A percentile compares a stretch with the other conserved stretches of the same genome.
Conservation (phyloP, 2,888 invertebrate species). For the Hanleya hanleyi region DNA sequence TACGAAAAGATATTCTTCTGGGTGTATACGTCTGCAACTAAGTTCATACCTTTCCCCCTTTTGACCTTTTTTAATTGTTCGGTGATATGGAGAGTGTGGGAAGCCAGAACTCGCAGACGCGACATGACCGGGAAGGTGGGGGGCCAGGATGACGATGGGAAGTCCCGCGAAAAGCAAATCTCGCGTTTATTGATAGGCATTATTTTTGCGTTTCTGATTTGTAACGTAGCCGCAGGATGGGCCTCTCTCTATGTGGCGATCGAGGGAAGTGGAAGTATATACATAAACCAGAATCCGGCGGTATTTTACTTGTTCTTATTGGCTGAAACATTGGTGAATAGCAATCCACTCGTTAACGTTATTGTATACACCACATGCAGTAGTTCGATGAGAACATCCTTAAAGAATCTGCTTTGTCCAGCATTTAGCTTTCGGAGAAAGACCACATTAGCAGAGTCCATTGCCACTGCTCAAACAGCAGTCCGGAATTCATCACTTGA, state of each 20-base stretch:
- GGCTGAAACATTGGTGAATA: not conserved
- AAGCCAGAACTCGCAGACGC: not conserved
- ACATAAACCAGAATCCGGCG: not conserved
- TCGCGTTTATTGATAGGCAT: not conserved
- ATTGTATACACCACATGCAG: not conserved
- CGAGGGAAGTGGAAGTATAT: not conserved
- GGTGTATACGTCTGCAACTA: not conserved
- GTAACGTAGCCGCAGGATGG: not conserved
- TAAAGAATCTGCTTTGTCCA: not conserved
- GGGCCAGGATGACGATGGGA: not conserved
- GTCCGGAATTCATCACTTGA: too few relatives aligned
- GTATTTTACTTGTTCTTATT: not conserved
- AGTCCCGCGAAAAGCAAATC: not conserved
- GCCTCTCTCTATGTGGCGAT: slow-evolving; percentile 4
- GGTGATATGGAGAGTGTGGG: not conserved
- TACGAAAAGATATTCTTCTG: not conserved
- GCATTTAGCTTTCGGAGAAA: too few relatives aligned
- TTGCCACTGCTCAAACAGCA: too few relatives aligned
- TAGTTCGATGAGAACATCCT: not conserved
- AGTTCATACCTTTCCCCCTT: not conserved
- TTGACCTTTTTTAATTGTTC: not conserved
- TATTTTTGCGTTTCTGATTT: not conserved
- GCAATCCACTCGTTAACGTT: not conserved
- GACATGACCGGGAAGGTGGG: not conserved
- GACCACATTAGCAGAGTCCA: too few relatives aligned